Conservation (phyloP, 2,113 vertebrate species). For the Scomber japonicus region DNA sequence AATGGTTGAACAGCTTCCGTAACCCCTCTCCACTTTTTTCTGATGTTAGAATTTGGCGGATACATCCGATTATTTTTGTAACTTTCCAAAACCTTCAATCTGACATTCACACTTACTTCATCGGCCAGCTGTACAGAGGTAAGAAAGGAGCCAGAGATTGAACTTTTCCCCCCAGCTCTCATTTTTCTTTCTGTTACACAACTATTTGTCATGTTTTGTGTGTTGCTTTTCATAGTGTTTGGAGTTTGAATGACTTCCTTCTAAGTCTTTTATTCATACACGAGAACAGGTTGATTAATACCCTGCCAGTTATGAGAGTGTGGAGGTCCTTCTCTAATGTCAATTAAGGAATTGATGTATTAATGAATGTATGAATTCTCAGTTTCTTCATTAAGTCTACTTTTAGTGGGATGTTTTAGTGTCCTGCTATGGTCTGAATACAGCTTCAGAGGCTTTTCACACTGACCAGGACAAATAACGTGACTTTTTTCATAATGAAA, state of each 20-base stretch:
- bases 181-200: too few species aligned
- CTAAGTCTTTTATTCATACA: too few species aligned
- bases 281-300: background rate
- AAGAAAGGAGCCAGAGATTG: background rate
- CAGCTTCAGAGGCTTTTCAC: background rate
- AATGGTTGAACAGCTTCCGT: too few species aligned
- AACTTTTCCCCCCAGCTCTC: too few species aligned
- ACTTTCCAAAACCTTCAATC: too few species aligned
- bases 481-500: background rate
- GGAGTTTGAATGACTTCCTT: background rate
- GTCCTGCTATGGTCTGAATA: background rate
- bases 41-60: too few species aligned
- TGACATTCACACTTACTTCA: too few species aligned
- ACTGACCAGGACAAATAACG: background rate
- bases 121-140: too few species aligned
- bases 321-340: background rate
- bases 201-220: too few species aligned
- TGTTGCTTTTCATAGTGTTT: constrained; percentile 1
- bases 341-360: background rate
- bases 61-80: too few species aligned
- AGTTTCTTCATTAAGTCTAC: background rate
- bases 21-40: too few species aligned
- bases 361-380: background rate
- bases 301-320: background rate
- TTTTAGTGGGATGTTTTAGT: background rate